Conservation (phyloP, 2,113 vertebrate species). For the Upupa epops region DNA sequence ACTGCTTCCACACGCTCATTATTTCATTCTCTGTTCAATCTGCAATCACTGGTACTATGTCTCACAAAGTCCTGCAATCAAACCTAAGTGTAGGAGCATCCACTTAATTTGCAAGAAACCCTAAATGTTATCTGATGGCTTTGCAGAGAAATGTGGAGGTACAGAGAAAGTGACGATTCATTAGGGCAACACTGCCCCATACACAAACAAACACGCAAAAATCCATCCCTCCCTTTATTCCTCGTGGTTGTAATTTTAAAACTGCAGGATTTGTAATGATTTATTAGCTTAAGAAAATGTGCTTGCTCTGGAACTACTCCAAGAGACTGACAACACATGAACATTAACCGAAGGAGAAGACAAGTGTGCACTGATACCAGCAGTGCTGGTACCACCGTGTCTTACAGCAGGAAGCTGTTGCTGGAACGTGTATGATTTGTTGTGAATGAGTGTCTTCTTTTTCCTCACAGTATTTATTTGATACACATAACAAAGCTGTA, state of each 20-base stretch:
- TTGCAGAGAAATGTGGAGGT: background rate
- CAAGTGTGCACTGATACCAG: background rate
- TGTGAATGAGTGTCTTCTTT: background rate
- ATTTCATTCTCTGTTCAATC: background rate
- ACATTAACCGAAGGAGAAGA: background rate
- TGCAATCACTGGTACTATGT: background rate
- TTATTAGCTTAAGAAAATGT: background rate
- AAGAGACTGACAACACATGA: background rate
- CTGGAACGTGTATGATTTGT: background rate
- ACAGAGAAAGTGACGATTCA: background rate
- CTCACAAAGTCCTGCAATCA: background rate
- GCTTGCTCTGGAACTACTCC: background rate
- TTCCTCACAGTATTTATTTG: background rate
- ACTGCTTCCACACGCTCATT: background rate
- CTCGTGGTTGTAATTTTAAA: background rate
- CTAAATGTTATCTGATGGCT: background rate
- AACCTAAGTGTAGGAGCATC: background rate
- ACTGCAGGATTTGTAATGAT: background rate
- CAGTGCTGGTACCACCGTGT: background rate
- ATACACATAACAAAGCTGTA: background rate
- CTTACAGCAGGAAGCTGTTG: background rate
- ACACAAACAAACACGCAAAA: background rate
- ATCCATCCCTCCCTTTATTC: background rate
- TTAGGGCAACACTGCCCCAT: background rate
- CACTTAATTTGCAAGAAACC: background rate